A percentile compares a stretch with the other conserved stretches of the same genome.
phyloP scores from a whole-genome alignment of 2,113 vertebrate species.

The Vulpes vulpes region DNA sequence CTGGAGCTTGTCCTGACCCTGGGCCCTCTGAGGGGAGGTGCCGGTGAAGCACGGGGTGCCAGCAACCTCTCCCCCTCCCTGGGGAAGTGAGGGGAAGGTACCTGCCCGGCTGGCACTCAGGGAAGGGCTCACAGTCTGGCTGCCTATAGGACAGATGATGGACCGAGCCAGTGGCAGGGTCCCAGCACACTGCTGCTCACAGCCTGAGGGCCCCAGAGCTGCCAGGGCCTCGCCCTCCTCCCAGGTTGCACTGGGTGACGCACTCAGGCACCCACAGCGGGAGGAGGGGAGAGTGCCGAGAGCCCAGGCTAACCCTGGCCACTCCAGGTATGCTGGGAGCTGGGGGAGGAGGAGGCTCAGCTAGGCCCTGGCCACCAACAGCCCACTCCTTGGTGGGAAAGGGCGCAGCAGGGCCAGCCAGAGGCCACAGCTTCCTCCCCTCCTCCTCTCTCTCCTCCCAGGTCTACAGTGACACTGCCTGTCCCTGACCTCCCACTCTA shows the following conservation, averaged over 20 bases:
- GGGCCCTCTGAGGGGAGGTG: background rate
- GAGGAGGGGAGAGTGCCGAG: constrained; percentile 1
- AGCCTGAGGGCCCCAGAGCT: background rate
- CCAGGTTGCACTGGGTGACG: background rate
- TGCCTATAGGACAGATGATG: background rate
- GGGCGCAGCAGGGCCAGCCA: background rate
- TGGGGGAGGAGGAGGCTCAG: background rate
- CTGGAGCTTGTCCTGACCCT: background rate
- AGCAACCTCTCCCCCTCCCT: background rate
- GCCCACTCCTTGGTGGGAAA: background rate
- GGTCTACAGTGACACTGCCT: background rate
- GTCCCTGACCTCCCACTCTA: background rate
- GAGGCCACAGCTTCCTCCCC: no score
- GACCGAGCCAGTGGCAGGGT: background rate
- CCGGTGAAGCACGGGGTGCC: background rate
- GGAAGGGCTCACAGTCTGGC: background rate
- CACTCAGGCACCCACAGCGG: background rate
- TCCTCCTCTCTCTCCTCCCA: background rate
- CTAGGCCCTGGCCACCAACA: background rate
- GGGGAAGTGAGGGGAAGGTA: background rate
- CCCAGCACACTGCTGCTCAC: background rate
- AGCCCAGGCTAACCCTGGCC: background rate
- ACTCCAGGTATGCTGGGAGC: background rate
- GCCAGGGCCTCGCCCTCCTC: constrained; percentile 44
- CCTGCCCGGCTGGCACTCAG: background rate